Conservation (phyloP, 2,113 vertebrate species). For the Anolis carolinensis region DNA sequence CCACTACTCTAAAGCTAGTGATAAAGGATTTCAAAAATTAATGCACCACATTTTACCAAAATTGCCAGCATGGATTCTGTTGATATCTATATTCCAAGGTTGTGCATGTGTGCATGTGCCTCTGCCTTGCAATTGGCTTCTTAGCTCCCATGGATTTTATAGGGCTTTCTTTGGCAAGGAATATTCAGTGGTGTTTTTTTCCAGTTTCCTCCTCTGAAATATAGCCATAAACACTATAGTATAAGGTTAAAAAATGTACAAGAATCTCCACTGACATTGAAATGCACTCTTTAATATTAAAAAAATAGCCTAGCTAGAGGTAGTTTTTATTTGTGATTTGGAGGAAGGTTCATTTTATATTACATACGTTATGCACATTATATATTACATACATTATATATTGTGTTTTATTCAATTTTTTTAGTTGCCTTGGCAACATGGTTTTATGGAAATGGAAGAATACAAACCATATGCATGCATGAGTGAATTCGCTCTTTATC, state of each 20-base stretch:
- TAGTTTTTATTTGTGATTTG: not conserved
- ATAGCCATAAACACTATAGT: not conserved
- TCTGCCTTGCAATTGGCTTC: too few species aligned
- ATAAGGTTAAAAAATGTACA: not conserved
- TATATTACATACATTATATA: not conserved
- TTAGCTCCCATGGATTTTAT: too few species aligned
- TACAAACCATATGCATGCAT: not conserved
- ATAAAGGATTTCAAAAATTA: too few species aligned
- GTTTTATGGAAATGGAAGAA: not conserved
- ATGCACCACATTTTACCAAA: too few species aligned
- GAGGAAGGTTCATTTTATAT: not conserved
- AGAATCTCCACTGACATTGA: not conserved
- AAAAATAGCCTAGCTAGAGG: not conserved
- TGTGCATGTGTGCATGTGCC: too few species aligned
- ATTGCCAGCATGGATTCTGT: too few species aligned
- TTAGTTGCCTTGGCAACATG: not conserved
- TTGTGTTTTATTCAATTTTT: not conserved
- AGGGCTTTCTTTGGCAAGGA: too few species aligned
- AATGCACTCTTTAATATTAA: slow-evolving; percentile 17
- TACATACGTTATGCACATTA: too few species aligned
- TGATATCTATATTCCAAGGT: too few species aligned
- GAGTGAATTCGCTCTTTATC: not conserved
- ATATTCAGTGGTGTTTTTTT: too few species aligned
- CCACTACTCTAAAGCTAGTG: not conserved
- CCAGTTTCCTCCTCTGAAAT: too few species aligned